These are phyloP conservation scores for Tetraodon nigroviridis DNA, from an alignment of 2,113 vertebrate genomes.

Conservation along the genomic window DNA sequence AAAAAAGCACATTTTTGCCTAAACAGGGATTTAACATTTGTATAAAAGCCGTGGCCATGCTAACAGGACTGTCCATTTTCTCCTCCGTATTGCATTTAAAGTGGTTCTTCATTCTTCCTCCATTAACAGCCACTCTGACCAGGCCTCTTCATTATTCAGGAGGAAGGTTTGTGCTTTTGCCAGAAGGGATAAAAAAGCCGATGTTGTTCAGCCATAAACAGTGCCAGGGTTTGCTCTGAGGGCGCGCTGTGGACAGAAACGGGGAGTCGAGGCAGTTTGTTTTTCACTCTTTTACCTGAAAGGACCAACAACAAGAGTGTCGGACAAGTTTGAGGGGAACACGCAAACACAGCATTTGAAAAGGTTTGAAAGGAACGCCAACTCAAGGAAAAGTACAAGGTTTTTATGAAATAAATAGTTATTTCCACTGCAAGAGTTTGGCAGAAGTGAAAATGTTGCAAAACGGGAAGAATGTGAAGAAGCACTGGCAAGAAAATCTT, in stretches of 20 bases:
- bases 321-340: too few species aligned
- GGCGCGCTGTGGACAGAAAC: not conserved
- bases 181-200: slow-evolving; percentile 14
- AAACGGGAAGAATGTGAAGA: too few species aligned
- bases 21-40: too few species aligned
- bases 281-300: slow-evolving; percentile 8
- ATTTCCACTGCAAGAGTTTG: too few species aligned
- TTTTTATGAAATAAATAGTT: too few species aligned
- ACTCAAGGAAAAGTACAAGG: not conserved
- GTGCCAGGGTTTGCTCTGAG: slow-evolving; percentile 29
- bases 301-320: not conserved
- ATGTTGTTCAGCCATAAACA: slow-evolving; percentile 29
- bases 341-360: too few species aligned
- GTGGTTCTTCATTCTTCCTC: not conserved
- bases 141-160: slow-evolving; percentile 40
- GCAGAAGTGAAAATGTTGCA: too few species aligned
- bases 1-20: not conserved
- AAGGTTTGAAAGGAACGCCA: too few species aligned
- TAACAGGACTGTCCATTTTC: too few species aligned
- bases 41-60: too few species aligned
- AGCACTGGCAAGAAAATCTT: too few species aligned
- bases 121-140: slow-evolving; percentile 8
- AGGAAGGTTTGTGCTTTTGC: slow-evolving; percentile 21
- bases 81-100: too few species aligned
- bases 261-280: slow-evolving; percentile 1